These are phyloP conservation scores for Acrocephalus scirpaceus DNA, from an alignment of 2,797 vertebrate species.

Conservation along the genomic window DNA sequence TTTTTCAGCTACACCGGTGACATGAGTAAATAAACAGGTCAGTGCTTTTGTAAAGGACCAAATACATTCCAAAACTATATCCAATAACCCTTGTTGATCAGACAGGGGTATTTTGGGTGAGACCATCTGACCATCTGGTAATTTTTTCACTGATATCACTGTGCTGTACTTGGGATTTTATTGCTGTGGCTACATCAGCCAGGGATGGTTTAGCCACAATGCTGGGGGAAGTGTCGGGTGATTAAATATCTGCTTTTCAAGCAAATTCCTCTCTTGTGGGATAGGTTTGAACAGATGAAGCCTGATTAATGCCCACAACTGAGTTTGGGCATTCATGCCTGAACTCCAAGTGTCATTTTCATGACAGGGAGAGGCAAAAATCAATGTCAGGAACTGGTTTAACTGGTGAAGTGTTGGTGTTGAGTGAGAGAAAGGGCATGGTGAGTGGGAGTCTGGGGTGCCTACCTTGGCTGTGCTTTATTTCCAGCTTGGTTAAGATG, in stretches of 20 bases:
- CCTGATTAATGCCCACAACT: neutral
- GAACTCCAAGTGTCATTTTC: neutral
- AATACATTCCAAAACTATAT: neutral
- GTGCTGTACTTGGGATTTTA: neutral
- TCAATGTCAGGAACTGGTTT: neutral
- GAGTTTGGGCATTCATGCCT: neutral
- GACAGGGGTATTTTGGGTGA: neutral
- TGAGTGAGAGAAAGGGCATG: neutral
- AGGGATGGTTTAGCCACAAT: neutral
- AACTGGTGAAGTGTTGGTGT: neutral
- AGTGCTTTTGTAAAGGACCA: neutral
- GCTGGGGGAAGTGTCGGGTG: rapidly evolving
- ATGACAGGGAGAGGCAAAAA: neutral
- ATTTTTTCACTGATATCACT: neutral
- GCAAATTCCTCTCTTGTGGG: neutral
- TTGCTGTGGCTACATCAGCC: neutral
- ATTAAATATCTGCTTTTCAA: neutral
- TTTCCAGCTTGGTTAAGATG: neutral
- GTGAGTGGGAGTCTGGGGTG: neutral
- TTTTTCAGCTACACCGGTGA: neutral
- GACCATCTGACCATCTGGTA: neutral
- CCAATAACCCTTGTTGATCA: neutral
- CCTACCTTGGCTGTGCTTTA: rapidly evolving
- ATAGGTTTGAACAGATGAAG: neutral
- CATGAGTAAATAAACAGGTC: neutral